A percentile compares a stretch with the other conserved stretches of the same genome.
Evolutionary conservation across 2,888 invertebrate genomes (phyloP).

Genomic region (Scaptomyza reducta): DNA sequence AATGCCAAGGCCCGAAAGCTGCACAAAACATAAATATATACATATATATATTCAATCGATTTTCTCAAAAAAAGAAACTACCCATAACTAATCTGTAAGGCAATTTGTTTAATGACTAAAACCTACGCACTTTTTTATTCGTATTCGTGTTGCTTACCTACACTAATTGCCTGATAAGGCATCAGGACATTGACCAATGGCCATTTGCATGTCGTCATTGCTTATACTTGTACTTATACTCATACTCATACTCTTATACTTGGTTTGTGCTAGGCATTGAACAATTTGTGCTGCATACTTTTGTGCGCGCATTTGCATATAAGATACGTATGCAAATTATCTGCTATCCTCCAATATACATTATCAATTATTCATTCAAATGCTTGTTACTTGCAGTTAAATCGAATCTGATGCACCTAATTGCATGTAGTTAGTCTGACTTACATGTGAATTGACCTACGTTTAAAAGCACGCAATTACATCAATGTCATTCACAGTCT

Average conservation of each 20-base stretch:
- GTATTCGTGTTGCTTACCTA: constrained; percentile 22
- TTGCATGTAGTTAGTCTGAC: constrained; percentile 14
- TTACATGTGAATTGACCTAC: constrained; percentile 2
- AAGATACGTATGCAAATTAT: constrained; percentile 8
- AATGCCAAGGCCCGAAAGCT: constrained; percentile 87
- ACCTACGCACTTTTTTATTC: constrained; percentile 18
- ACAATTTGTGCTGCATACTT: constrained; percentile 27
- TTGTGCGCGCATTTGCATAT: constrained; percentile 16
- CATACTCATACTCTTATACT: background rate
- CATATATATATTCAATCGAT: constrained; percentile 29
- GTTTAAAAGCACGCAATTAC: constrained; percentile 32
- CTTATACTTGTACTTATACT: background rate
- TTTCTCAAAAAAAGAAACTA: constrained; percentile 8
- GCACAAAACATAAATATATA: constrained; percentile 29
- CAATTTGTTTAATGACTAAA: constrained; percentile 64
- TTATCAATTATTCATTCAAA: constrained; percentile 2
- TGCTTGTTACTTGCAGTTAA: constrained; percentile 2
- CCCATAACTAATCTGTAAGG: constrained; percentile 30
- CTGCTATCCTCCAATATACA: constrained; percentile 7
- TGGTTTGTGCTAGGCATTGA: constrained; percentile 22
- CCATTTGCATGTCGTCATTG: constrained; percentile 48
- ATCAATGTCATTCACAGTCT: constrained; percentile 24
- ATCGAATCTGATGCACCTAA: constrained; percentile 21
- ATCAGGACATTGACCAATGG: constrained; percentile 56
- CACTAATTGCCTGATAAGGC: constrained; percentile 70